Conservation (phyloP, 2,888 invertebrate genomes). For the Nephrotoma appendiculata region DNA sequence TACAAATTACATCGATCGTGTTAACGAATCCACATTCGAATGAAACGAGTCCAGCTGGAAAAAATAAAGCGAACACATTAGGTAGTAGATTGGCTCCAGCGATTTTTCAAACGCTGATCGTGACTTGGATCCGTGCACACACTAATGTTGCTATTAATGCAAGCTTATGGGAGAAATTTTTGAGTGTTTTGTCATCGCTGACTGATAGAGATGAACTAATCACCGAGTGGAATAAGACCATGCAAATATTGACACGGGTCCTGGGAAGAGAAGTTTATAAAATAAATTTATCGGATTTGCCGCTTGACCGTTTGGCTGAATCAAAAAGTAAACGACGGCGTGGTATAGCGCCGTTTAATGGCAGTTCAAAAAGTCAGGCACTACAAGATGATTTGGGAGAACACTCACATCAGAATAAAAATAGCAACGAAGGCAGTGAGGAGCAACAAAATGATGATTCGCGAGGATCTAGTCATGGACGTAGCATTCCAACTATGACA, state of each 20-base stretch:
- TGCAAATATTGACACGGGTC: conserved; percentile 91
- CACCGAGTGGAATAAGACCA: conserved; percentile 96
- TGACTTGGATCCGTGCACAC: conserved; percentile 97
- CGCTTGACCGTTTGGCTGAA: conserved; percentile 62
- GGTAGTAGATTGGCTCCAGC: conserved; percentile 72
- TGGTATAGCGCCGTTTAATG: conserved; percentile 16
- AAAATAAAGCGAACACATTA: conserved; percentile 41
- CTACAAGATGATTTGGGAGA: neutral
- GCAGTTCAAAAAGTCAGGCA: neutral
- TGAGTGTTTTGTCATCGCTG: conserved; percentile 70
- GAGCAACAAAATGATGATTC: conserved; percentile 1
- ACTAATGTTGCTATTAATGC: conserved; percentile 80
- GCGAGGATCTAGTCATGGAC: conserved; percentile 7
- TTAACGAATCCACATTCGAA: conserved; percentile 47
- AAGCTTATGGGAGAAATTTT: conserved; percentile 87
- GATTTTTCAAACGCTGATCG: conserved; percentile 84
- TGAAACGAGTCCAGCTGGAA: conserved; percentile 53
- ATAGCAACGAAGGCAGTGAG: neutral
- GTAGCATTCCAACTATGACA: conserved; percentile 17
- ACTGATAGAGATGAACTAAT: conserved; percentile 92
- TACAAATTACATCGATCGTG: conserved; percentile 85
- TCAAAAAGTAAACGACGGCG: conserved; percentile 58
- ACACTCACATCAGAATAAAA: neutral
- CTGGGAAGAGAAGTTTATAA: conserved; percentile 90
- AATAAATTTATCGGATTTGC: conserved; percentile 78